These are phyloP conservation scores for Saturnia japonica DNA, from an alignment of 2,888 invertebrate genomes.

Conservation along the genomic window DNA sequence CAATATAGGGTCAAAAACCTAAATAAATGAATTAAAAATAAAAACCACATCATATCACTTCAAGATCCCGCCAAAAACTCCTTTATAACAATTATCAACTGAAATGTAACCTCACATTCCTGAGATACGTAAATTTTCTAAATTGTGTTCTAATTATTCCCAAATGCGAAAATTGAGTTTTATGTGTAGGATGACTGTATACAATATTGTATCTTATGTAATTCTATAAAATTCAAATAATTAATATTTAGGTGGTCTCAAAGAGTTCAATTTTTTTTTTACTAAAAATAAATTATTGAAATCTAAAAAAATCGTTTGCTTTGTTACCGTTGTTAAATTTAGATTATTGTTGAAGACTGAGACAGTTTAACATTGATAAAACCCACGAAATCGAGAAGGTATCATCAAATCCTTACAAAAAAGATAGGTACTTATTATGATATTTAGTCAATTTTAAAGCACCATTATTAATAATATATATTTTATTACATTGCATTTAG, in stretches of 20 bases:
- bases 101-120: no score
- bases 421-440: background rate
- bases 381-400: background rate
- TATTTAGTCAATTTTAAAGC: background rate
- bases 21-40: no score
- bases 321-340: background rate
- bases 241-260: background rate
- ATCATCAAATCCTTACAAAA: background rate
- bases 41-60: no score
- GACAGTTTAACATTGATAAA: background rate
- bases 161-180: no score
- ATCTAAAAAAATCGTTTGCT: background rate
- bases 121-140: no score
- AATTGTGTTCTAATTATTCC: no score
- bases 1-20: no score
- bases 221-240: background rate
- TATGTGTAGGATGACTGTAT: no score
- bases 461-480: background rate
- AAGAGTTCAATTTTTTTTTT: background rate
- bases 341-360: background rate
- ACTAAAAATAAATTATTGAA: background rate
- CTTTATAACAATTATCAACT: no score
- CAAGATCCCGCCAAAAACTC: no score
- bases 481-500: background rate
- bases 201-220: background rate